Evolutionary conservation across 2,113 vertebrate species (phyloP).

Genomic region (Isichthys henryi): DNA sequence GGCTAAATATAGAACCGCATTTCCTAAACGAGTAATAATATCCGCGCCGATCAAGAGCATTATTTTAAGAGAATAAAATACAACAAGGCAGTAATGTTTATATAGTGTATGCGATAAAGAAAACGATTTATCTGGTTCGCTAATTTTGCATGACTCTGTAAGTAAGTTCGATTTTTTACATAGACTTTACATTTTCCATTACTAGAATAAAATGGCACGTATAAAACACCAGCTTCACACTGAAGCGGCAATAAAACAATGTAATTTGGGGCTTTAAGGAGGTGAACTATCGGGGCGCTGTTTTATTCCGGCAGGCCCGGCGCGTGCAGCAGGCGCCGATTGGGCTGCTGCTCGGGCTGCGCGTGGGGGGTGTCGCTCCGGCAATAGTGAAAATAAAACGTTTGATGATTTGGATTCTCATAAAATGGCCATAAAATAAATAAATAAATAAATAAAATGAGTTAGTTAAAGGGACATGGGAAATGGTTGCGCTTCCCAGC

Average conservation of each 20-base stretch:
- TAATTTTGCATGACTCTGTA: neutral
- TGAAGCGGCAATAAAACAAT: neutral
- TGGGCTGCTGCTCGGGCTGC: neutral
- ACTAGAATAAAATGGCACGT: neutral
- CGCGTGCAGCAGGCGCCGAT: too few relatives aligned
- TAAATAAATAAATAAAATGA: neutral
- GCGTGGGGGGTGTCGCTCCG: neutral
- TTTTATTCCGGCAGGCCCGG: constrained; percentile 6
- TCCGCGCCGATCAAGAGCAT: too few relatives aligned
- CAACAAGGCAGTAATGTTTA: neutral
- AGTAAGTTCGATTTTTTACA: neutral
- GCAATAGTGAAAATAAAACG: neutral
- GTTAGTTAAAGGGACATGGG: neutral
- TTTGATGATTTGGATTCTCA: neutral
- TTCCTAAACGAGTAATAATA: neutral
- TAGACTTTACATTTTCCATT: neutral
- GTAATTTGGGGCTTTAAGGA: neutral
- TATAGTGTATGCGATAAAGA: neutral
- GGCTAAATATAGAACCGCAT: neutral
- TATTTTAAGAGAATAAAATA: neutral
- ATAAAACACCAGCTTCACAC: neutral
- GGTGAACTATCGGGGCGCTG: neutral
- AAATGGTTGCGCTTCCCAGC: neutral
- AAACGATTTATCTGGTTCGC: neutral
- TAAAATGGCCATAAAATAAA: neutral